phyloP scores from a whole-genome alignment of 2,888 invertebrate genomes.

The Phalera bucephala region DNA sequence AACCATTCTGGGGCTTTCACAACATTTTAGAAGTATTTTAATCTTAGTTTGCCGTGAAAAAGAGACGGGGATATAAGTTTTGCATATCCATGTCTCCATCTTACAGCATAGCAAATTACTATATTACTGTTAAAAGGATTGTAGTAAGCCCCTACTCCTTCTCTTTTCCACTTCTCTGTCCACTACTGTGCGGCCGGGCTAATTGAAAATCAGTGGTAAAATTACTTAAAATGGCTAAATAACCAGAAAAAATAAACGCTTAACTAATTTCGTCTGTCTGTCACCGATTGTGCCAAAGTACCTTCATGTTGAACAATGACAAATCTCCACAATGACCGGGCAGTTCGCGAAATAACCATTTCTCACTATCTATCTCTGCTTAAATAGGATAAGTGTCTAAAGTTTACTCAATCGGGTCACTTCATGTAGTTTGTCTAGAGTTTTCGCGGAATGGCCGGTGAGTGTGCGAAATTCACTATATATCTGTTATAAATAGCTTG shows the following conservation, averaged over 20 bases:
- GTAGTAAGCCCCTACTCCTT: no score
- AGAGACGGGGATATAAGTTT: no score
- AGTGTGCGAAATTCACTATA: conserved; percentile 8
- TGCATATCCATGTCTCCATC: no score
- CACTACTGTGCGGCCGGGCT: no score
- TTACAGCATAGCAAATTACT: no score
- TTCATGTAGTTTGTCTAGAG: background rate
- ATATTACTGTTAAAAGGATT: no score
- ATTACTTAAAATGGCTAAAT: no score
- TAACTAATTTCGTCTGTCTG: conserved; percentile 36
- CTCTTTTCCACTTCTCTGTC: no score
- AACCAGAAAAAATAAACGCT: conserved; percentile 18
- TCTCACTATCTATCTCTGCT: background rate
- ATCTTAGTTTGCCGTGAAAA: no score
- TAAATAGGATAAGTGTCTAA: background rate
- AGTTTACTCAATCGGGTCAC: background rate
- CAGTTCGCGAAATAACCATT: conserved; percentile 2
- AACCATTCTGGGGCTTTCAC: no score
- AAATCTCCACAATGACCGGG: conserved; percentile 19
- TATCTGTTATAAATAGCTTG: conserved; percentile 38
- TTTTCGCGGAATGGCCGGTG: conserved; percentile 12
- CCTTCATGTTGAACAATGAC: conserved; percentile 27
- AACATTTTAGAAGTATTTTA: no score
- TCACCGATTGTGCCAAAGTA: conserved; percentile 64
- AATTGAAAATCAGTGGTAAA: no score